phyloP scores from a whole-genome alignment of 2,888 invertebrate genomes.

The Penaeus monodon region DNA sequence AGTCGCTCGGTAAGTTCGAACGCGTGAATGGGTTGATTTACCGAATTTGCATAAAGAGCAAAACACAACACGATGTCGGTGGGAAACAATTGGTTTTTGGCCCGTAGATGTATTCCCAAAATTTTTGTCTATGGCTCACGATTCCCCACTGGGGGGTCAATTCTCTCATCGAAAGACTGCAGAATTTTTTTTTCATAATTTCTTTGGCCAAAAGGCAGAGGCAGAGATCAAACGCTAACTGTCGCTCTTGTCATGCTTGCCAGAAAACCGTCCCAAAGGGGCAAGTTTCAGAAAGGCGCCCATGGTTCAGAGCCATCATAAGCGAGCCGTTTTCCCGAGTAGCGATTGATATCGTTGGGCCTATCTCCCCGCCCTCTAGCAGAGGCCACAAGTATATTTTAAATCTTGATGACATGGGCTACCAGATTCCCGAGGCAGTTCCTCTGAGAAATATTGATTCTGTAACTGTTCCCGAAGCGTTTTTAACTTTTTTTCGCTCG shows the following conservation, averaged over 20 bases:
- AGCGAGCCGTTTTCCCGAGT: conserved; percentile 28
- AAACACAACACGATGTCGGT: too few species aligned
- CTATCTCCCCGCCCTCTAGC: neutral
- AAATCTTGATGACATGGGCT: conserved; percentile 7
- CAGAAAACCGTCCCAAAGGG: too few species aligned
- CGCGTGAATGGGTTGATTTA: too few species aligned
- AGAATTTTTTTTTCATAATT: too few species aligned
- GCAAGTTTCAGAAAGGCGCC: neutral
- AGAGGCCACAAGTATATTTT: neutral
- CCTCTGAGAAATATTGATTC: conserved; percentile 16
- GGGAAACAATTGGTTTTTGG: too few species aligned
- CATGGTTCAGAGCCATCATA: neutral
- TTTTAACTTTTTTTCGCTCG: conserved; percentile 13
- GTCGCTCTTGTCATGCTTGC: neutral
- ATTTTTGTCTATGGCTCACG: too few species aligned
- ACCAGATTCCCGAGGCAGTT: conserved; percentile 29
- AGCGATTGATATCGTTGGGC: conserved; percentile 22
- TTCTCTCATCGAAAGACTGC: too few species aligned
- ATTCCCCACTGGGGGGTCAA: neutral
- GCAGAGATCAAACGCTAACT: neutral
- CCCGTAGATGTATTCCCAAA: too few species aligned
- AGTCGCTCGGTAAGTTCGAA: too few species aligned
- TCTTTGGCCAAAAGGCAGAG: too few species aligned
- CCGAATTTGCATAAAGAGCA: too few species aligned
- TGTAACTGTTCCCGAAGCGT: conserved; percentile 24